Percentiles rank a stretch among this genome's conserved stretches.
Conservation (phyloP, 2,113 vertebrate species). For the Mandrillus leucophaeus region DNA sequence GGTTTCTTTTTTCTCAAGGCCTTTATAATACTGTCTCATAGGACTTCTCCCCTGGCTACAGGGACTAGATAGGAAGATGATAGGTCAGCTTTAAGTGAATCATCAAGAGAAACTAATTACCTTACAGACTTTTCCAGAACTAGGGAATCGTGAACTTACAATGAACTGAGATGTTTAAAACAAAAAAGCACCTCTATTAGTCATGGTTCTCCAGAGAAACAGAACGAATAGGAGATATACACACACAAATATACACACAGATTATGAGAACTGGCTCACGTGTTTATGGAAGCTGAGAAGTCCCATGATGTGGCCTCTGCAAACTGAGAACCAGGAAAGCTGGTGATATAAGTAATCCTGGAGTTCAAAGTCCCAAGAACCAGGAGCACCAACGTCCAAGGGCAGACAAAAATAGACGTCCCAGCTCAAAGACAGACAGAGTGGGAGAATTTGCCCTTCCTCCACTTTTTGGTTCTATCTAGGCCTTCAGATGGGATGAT, state of each 20-base stretch:
- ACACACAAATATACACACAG: background rate
- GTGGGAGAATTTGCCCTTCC: background rate
- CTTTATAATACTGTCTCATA: background rate
- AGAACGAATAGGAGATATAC: background rate
- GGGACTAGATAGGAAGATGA: background rate
- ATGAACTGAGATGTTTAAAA: conserved; percentile 22
- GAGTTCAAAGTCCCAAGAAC: background rate
- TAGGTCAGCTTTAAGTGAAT: background rate
- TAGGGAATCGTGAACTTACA: background rate
- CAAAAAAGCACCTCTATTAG: background rate
- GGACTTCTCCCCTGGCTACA: background rate
- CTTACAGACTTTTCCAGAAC: background rate
- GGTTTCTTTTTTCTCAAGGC: background rate
- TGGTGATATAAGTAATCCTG: background rate
- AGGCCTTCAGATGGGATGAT: background rate
- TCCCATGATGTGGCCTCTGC: no score
- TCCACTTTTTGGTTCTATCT: background rate
- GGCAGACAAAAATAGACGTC: background rate
- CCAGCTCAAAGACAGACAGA: background rate
- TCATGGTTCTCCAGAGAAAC: background rate
- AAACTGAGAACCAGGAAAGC: background rate
- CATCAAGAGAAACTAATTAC: background rate
- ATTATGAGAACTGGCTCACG: background rate
- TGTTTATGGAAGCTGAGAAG: background rate
- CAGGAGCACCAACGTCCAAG: background rate